Conservation (phyloP, 2,888 invertebrate genomes). For the Neuroscelio doddi region DNA sequence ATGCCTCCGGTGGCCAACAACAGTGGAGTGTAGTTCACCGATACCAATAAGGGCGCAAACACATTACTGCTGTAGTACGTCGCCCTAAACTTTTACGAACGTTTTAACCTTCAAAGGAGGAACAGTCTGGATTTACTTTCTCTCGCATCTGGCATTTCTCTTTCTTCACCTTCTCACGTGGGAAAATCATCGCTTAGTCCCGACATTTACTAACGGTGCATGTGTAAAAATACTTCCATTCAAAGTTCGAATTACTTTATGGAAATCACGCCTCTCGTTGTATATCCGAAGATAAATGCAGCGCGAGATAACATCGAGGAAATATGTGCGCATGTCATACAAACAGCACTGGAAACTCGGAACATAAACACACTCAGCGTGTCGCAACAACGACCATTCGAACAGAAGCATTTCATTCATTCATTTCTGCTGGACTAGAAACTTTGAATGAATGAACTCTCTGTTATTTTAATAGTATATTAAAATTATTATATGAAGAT, state of each 20-base stretch:
- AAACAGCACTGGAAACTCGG: conserved; percentile 9
- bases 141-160: conserved; percentile 13
- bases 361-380: conserved; percentile 17
- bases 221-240: not conserved
- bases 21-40: conserved; percentile 58
- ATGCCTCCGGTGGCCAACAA: conserved; percentile 23
- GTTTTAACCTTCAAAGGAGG: conserved; percentile 8
- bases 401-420: conserved; percentile 24
- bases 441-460: not conserved
- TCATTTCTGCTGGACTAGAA: conserved; percentile 9
- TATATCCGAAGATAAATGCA: conserved; percentile 19
- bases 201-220: not conserved
- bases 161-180: conserved; percentile 4
- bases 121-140: conserved; percentile 4
- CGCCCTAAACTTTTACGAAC: conserved; percentile 43
- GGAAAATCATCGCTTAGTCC: not conserved
- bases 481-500: not conserved
- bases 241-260: conserved; percentile 1
- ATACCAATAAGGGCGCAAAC: conserved; percentile 58
- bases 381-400: conserved; percentile 28
- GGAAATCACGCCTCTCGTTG: conserved; percentile 16
- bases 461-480: not conserved
- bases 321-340: conserved; percentile 28
- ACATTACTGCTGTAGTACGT: conserved; percentile 31
- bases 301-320: conserved; percentile 20